Evolutionary conservation across 2,797 vertebrate species (phyloP).

Genomic region (Propithecus perrieri): DNA sequence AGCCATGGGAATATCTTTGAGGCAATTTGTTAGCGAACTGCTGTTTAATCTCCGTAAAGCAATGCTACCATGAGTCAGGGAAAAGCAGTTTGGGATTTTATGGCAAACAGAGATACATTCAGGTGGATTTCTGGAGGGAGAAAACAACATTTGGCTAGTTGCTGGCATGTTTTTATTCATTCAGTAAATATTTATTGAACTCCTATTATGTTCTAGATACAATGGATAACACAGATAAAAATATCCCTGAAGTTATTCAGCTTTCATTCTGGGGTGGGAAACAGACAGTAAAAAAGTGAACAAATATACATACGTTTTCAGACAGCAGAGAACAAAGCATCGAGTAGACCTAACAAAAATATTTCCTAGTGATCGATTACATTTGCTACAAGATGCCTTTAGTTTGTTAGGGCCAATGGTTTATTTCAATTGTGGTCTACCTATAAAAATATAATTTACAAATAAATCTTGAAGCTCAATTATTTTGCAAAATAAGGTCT

Average conservation of each 20-base stretch:
- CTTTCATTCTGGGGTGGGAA: constrained; percentile 17
- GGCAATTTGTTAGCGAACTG: neutral
- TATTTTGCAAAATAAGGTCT: neutral
- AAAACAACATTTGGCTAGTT: neutral
- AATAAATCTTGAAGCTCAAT: neutral
- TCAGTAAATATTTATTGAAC: neutral
- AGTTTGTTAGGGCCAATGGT: neutral
- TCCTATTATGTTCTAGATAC: neutral
- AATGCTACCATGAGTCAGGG: neutral
- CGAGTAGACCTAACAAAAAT: neutral
- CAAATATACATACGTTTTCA: neutral
- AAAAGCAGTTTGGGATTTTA: neutral
- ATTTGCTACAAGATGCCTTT: neutral
- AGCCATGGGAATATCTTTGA: constrained; percentile 4
- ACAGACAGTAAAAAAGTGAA: neutral
- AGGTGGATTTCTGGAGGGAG: neutral
- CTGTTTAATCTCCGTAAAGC: neutral
- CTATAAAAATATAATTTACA: neutral
- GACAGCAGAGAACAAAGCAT: neutral
- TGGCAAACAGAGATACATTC: neutral
- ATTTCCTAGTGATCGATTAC: neutral
- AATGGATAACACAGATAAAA: neutral
- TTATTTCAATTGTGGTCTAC: neutral
- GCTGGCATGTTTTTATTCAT: neutral
- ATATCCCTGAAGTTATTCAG: neutral